These are phyloP conservation scores for Phyto melanocephala DNA, from an alignment of 2,888 invertebrate species.

Conservation along the genomic window DNA sequence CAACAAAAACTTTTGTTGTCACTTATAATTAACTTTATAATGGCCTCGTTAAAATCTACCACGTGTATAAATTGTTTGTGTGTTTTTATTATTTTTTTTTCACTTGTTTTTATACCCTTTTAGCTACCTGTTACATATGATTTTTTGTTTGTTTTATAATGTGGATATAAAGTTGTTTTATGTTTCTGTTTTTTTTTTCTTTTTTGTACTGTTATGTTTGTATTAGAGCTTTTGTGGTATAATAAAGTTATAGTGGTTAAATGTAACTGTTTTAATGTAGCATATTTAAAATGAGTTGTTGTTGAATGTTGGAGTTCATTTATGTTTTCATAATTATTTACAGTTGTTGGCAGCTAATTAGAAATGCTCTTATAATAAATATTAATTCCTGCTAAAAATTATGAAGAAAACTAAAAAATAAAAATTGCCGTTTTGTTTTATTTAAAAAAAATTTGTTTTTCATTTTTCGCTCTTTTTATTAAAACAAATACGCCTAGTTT, in stretches of 20 bases:
- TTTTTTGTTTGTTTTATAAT: conserved; percentile 4
- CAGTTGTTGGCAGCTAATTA: no score
- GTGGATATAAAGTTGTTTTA: background rate
- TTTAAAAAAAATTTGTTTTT: no score
- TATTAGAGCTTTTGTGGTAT: background rate
- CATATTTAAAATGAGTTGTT: conserved; percentile 1
- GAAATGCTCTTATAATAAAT: no score
- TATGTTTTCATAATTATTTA: conserved; percentile 24
- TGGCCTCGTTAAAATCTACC: conserved; percentile 58
- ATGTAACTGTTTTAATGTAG: conserved; percentile 3
- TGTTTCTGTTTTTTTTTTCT: background rate
- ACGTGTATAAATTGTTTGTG: conserved; percentile 25
- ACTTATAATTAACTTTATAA: conserved; percentile 61
- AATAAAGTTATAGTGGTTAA: conserved; percentile 10
- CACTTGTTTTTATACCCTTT: background rate
- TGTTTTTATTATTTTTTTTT: background rate
- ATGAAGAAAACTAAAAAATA: no score
- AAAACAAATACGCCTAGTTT: no score
- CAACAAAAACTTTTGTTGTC: conserved; percentile 47
- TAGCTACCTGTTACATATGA: conserved; percentile 19
- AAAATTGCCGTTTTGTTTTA: no score
- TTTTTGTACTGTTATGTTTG: background rate
- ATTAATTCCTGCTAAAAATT: no score
- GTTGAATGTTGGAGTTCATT: background rate
- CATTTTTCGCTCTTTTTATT: no score